phyloP scores from a whole-genome alignment of 2,113 vertebrate genomes.

The Cochlearius cochlearius region DNA sequence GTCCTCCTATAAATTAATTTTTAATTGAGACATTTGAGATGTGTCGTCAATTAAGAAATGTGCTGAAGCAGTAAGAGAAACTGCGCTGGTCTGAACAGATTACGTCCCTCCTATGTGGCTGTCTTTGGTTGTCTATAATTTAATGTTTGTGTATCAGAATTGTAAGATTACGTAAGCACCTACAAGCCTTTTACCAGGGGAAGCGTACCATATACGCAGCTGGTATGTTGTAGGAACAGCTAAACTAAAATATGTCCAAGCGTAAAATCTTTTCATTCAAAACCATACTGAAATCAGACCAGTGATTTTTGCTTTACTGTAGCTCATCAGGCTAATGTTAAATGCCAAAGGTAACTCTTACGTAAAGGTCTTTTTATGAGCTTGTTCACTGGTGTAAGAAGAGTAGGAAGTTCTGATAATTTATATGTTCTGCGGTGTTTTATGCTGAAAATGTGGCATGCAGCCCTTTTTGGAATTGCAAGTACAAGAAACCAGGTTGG shows the following conservation, averaged over 20 bases:
- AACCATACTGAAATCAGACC: neutral
- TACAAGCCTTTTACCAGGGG: neutral
- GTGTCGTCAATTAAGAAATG: neutral
- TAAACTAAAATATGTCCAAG: neutral
- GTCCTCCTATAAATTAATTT: neutral
- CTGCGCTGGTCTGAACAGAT: neutral
- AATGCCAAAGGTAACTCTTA: neutral
- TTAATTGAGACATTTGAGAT: slow-evolving; percentile 10
- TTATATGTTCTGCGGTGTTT: neutral
- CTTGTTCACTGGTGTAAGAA: neutral
- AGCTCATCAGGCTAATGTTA: neutral
- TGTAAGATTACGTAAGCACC: neutral
- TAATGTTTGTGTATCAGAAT: neutral
- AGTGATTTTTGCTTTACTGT: neutral
- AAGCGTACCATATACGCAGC: neutral
- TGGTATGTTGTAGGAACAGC: neutral
- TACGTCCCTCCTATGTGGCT: neutral
- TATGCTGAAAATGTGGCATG: neutral
- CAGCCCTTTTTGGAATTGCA: neutral
- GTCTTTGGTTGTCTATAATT: neutral
- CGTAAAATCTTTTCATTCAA: neutral
- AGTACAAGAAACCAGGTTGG: neutral
- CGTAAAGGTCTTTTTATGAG: neutral
- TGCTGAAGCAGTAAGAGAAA: neutral
- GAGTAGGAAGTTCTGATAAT: slow-evolving; percentile 22